phyloP scores from a whole-genome alignment of 2,113 vertebrate species.

The Vicugna pacos region DNA sequence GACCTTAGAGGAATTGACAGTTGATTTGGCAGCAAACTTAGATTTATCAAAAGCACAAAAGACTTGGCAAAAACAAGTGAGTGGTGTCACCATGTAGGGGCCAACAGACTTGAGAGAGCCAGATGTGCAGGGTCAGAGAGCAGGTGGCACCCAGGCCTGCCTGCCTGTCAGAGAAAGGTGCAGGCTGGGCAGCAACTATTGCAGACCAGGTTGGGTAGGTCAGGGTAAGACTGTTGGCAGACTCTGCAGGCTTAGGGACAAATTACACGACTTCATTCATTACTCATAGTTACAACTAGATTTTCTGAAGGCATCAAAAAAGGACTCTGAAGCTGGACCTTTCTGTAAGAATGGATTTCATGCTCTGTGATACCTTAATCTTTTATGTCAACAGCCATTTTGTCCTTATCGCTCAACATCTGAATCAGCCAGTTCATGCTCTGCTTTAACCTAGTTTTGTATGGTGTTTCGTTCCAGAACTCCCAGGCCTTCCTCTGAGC shows the following conservation, averaged over 20 bases:
- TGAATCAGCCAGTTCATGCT: background rate
- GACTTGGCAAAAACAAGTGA: background rate
- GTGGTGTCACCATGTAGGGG: background rate
- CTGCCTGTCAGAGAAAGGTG: background rate
- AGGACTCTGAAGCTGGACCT: background rate
- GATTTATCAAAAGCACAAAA: background rate
- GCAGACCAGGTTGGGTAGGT: background rate
- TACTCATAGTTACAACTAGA: background rate
- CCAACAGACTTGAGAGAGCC: background rate
- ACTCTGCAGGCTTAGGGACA: background rate
- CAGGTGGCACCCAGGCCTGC: background rate
- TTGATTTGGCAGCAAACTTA: background rate
- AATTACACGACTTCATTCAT: background rate
- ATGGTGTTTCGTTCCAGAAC: conserved; percentile 80
- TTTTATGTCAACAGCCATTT: background rate
- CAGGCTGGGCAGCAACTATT: background rate
- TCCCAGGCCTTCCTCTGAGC: conserved; percentile 81
- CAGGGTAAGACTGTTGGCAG: fast-evolving
- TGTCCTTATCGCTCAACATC: background rate
- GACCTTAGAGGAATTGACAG: background rate
- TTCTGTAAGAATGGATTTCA: background rate
- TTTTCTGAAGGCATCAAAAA: background rate
- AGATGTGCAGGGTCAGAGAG: background rate
- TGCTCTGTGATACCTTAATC: background rate
- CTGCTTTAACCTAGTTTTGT: background rate